Base-by-base conservation (phyloP, 2,797 vertebrate species). In the Acridotheres tristis region DNA sequence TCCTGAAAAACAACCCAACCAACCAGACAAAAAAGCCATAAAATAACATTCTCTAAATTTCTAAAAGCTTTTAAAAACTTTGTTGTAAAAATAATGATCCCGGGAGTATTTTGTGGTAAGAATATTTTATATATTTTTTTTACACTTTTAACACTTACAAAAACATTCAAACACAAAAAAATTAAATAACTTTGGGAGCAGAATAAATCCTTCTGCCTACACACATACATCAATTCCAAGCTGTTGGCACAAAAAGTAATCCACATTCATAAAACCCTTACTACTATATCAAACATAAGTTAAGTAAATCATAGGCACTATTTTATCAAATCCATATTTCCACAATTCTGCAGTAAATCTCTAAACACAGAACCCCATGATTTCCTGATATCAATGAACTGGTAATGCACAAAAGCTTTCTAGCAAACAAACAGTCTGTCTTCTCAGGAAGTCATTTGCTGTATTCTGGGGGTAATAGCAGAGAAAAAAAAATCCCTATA, bases 251-350 rank as follows among this genome's bases (percentile, higher is more conserved):
- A 98, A 98, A 98, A 97, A 97, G 98, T 96, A 98, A 98, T 97
- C 97, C 96, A 98, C 97, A 98, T 98, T 98, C 97, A 98, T 98
- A 98, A 98, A 97, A 97, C 96, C 97, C 94, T 97, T 97, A 98
- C 98, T 97, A 98, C 97, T 97, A 96, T 97, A 98, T 96, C 97
- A 98, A 98, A 98, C 98, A 97, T 98, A 98, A 98, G 96, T 98
- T 97, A 98, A 98, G 96, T 97, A 99, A 99, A 99, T 99, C 98
- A 99, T 99, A 99, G 99, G 99, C 99, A 99, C 99, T 99, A 98
- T 98, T 98, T 99, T 97, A 98, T 98, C 97, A 98, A 98, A 98
- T 97, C 97, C 79, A 21, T 97, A 92, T 96, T 95, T 97, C 90
- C 97, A 98, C 97, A 97, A 97, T 97, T 98, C 95, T 93, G 96